Conservation (phyloP, 1,140 invertebrate genomes). For the Drosophila orena region DNA sequence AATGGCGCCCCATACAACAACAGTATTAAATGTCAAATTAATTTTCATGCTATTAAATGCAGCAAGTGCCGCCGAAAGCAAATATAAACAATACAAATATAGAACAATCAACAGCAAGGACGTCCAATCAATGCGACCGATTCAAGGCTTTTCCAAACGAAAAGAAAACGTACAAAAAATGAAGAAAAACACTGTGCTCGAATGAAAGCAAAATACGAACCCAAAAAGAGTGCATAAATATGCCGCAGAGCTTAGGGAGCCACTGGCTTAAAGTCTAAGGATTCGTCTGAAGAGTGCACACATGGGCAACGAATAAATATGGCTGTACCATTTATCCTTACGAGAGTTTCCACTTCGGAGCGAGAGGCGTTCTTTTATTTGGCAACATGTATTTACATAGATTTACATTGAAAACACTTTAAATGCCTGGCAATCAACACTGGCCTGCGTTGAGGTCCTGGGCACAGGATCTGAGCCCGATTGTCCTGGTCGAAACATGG, state of each 20-base stretch:
- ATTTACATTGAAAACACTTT: conserved; percentile 68
- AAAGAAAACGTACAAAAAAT: conserved; percentile 6
- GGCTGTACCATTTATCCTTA: conserved; percentile 26
- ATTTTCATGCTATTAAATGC: conserved; percentile 75
- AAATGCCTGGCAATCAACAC: conserved; percentile 62
- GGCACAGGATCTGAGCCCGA: conserved; percentile 12
- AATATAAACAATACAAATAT: conserved; percentile 36
- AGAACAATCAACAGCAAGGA: conserved; percentile 38
- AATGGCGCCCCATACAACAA: conserved; percentile 33
- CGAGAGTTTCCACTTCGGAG: conserved; percentile 30
- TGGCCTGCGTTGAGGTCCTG: conserved; percentile 11
- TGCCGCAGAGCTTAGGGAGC: conserved; percentile 33
- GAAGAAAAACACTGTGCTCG: conserved; percentile 25
- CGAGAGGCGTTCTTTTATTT: conserved; percentile 39
- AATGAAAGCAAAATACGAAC: conserved; percentile 48
- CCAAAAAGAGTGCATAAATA: conserved; percentile 50
- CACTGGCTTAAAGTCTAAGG: conserved; percentile 58
- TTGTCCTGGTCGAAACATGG: conserved; percentile 57
- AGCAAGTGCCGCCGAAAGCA: conserved; percentile 32
- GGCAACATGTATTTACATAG: conserved; percentile 54
- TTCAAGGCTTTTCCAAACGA: conserved; percentile 39
- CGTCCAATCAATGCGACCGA: conserved; percentile 54
- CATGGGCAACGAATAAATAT: conserved; percentile 46
- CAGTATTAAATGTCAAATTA: conserved; percentile 72
- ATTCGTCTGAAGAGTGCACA: conserved; percentile 37